Evolutionary conservation across 2,113 vertebrate species (phyloP), one percentile per base, ranked within the genome.

Genomic region (Dolichotis patagonum): DNA sequence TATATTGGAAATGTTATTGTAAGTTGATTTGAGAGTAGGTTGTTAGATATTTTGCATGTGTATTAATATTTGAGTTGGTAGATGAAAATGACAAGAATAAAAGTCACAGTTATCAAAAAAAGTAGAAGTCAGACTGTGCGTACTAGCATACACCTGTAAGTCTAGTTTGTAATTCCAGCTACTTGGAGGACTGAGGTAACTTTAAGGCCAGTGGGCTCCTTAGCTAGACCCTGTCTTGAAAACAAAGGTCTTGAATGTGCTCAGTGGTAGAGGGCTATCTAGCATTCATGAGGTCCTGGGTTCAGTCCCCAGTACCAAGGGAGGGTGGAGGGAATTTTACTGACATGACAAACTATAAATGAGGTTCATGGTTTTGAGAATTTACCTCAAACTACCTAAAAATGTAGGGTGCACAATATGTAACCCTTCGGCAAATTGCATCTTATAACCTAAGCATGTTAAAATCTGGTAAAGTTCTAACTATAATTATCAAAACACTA

Each of bases 371-470:
- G 35, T 71, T 93, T 93, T 93, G n/a, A 54, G 87, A 90, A 81
- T 91, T n/a, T 24, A 69, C 84, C 32, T 92, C 83, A 94, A 69
- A n/a, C 54, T 82, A 43, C 5, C 0, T 92, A 56, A 90, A 89
- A 86, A 85, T 56, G 78, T 3, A 75, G 26, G 60, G 62, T 38
- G 60, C 11, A 62, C 62, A 46, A 46, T 88, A 43, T 63, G 7
- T 93, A 67, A 77, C 71, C 54, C 11, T 60, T 78, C 73, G 83
- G 26, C 73, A 96, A 13, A 38, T 67, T 83, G 82, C 5, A 41
- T 91, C 92, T 92, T 73, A 19, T 96, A 91, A 56, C 28, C 80
- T 93, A 81, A 91, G 65, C 56, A 78, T 91, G 85, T 43, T 46
- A 91, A 84, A 71, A 54, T 62, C 24, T 81, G 17, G 13, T 95